Conservation (phyloP, 1,140 invertebrate genomes). For the Drosophila nigromelanica region DNA sequence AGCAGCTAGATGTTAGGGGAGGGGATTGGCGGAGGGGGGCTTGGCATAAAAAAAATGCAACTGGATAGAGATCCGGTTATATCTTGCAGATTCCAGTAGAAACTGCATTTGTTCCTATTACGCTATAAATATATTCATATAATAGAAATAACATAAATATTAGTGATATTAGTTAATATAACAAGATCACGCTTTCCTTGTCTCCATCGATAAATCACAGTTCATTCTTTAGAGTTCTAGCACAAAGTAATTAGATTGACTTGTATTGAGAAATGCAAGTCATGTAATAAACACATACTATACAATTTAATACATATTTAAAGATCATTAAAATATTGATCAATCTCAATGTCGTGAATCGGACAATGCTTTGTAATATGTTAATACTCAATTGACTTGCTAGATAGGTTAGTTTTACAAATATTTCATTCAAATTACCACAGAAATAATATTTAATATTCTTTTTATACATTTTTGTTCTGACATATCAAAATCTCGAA, state of each 20-base stretch:
- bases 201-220: conserved; percentile 30
- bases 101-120: neutral
- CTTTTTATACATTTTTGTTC: no score
- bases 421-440: no score
- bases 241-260: conserved; percentile 5
- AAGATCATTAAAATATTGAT: neutral
- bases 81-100: neutral
- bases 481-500: no score
- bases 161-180: neutral
- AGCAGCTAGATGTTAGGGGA: no score
- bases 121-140: neutral
- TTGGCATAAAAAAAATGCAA: no score
- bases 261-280: neutral
- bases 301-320: no score
- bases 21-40: no score
- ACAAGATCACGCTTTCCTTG: conserved; percentile 26
- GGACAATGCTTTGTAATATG: neutral
- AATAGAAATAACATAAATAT: neutral
- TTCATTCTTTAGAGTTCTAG: conserved; percentile 13
- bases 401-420: no score
- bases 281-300: neutral
- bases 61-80: conserved; percentile 2
- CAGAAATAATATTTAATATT: no score
- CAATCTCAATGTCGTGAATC: neutral
- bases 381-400: neutral